Percentiles rank a stretch among this genome's conserved stretches.
Evolutionary conservation across 2,888 invertebrate genomes (phyloP).

Genomic region (Noctua fimbriata): DNA sequence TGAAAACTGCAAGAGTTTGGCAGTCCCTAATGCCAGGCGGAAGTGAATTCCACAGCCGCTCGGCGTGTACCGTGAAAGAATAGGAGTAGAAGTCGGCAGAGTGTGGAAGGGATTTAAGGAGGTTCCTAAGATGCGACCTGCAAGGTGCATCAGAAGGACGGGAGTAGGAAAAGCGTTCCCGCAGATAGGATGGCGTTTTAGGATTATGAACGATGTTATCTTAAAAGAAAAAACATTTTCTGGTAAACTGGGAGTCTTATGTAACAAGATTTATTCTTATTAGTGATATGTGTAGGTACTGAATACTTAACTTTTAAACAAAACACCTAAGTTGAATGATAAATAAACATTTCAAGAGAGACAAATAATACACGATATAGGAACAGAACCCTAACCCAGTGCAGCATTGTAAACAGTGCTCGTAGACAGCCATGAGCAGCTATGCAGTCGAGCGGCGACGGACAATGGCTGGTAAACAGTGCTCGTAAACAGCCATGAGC

Average conservation of each 20-base stretch:
- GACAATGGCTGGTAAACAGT: constrained; percentile 7
- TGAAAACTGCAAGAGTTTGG: too few species aligned
- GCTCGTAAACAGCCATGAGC: constrained; percentile 7
- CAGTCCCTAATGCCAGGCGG: too few species aligned
- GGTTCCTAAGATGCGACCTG: too few species aligned
- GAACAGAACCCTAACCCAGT: neutral
- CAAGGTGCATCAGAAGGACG: too few species aligned
- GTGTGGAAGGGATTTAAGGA: too few species aligned
- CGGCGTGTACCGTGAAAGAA: too few species aligned
- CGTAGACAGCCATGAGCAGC: constrained; percentile 7
- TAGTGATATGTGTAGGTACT: neutral
- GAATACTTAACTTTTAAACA: neutral
- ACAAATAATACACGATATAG: neutral
- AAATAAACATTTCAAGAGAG: neutral
- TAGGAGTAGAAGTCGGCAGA: too few species aligned
- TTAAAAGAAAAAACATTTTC: too few species aligned
- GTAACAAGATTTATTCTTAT: neutral
- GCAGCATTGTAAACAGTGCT: neutral
- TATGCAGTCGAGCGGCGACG: neutral
- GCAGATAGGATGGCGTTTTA: too few species aligned
- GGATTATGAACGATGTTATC: too few species aligned
- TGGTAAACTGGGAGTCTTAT: neutral
- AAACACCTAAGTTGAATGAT: neutral
- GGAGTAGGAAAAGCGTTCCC: too few species aligned
- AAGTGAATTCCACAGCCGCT: too few species aligned